Conservation (phyloP, 2,888 invertebrate species). For the Selenia dentaria region DNA sequence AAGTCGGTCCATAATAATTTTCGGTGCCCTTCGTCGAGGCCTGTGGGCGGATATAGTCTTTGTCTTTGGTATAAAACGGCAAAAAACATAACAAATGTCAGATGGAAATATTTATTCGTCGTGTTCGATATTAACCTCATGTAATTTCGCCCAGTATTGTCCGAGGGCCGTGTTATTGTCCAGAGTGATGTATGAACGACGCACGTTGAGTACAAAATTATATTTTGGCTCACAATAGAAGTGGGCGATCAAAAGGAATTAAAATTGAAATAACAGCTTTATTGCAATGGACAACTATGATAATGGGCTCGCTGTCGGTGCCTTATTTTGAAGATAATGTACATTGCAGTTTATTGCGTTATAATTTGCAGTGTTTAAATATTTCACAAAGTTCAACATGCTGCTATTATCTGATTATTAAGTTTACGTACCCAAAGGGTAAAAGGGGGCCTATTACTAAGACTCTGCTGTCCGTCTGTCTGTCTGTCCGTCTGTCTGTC, state of each 20-base stretch:
- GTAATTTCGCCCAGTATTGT: conserved; percentile 69
- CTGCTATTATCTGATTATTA: too few species aligned
- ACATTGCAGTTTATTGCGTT: not conserved
- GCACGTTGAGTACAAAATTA: conserved; percentile 58
- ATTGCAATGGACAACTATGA: not conserved
- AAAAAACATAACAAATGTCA: conserved; percentile 69
- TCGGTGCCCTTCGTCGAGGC: conserved; percentile 66
- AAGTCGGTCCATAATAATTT: conserved; percentile 76
- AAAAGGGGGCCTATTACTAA: too few species aligned
- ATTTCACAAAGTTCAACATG: too few species aligned
- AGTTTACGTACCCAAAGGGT: too few species aligned
- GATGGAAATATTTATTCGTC: conserved; percentile 74
- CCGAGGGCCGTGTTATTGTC: conserved; percentile 62
- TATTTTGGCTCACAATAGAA: conserved; percentile 22
- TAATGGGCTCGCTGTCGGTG: not conserved
- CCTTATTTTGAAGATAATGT: not conserved
- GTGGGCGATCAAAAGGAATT: conserved; percentile 13
- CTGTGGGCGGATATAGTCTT: conserved; percentile 78
- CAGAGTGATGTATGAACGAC: conserved; percentile 64
- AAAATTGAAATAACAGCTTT: conserved; percentile 4
- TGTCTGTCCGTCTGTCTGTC: too few species aligned
- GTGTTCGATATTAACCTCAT: conserved; percentile 61
- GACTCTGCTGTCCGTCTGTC: too few species aligned
- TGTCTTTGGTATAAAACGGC: conserved; percentile 72
- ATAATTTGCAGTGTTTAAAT: too few species aligned